Evolutionary conservation across 1,140 invertebrate species (phyloP), one percentile per base, ranked within the genome.

Genomic region (Rhagoletis zephyria): DNA sequence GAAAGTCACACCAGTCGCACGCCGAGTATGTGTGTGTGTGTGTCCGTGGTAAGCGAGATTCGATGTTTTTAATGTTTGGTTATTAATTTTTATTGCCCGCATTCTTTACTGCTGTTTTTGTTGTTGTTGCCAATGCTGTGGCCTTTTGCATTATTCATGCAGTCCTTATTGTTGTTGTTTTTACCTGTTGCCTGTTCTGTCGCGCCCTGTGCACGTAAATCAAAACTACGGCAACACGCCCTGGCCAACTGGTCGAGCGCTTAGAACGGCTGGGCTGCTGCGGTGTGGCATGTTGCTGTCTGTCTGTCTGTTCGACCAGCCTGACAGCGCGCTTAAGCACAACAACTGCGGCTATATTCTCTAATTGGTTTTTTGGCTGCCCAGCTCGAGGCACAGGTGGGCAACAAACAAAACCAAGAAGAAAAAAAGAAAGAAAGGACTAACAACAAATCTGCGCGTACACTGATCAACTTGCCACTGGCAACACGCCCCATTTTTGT

Each of bases 71-170:
- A 42, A 85, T 85, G 85, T 59, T 85, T 61, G 85, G 85, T 85
- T 85, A 85, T 85, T 85, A 63, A 85, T 85, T 61, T 85, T 85
- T 85, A 85, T 85, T 60, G 42, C 60, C 85, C 85, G 60, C 60
- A 81, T 81, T 81, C 74, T 19, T 81, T 56, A 19, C 19, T 56
- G 61, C 12, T 51, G 19, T n/a, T n/a, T n/a, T 51, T 81, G 5
- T 51, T 81, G 16, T 16, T 56, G 48, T 81, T 81, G 5, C n/a
- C 48, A 42, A 10, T 74, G 42, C 19, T 81, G 51, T 16, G 51
- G 16, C 48, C n/a, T 59, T 81, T 56, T 81, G 74, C 74, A 56
- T 19, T 74, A 74, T 74, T 48, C 42, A 74, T 45, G 67, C 67
- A 7, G 40, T 74, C 67, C 3, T 9, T 74, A 14, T 81, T 9